These are phyloP conservation scores for Dipodomys stephensi DNA, from an alignment of 2,113 vertebrate genomes.

Conservation along the genomic window DNA sequence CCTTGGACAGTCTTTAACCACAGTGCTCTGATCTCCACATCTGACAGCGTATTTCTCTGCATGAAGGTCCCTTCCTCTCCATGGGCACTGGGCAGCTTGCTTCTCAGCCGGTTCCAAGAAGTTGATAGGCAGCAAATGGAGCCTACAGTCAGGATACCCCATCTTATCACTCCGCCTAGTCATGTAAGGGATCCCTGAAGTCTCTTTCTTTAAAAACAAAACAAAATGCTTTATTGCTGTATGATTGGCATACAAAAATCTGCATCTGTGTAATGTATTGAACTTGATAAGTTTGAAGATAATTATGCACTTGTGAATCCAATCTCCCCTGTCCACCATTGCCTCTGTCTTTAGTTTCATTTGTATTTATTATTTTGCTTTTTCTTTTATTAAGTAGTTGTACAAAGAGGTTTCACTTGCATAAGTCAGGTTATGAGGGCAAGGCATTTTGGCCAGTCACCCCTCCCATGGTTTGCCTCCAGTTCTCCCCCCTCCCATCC, in stretches of 20 bases:
- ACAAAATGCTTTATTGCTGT: background rate
- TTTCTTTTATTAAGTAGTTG: background rate
- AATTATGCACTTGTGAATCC: background rate
- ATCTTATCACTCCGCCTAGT: rapidly evolving
- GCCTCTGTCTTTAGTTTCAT: background rate
- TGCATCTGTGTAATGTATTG: background rate
- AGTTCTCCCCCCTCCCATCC: no score
- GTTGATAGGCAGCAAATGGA: background rate
- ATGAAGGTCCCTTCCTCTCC: background rate
- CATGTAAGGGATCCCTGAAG: background rate
- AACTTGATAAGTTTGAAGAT: background rate
- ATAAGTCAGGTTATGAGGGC: no score
- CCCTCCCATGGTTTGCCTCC: no score
- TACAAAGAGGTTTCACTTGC: no score
- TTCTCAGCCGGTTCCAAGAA: background rate
- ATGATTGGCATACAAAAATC: background rate
- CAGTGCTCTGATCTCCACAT: background rate
- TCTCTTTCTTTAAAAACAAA: background rate
- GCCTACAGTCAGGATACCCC: background rate
- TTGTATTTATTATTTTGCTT: background rate
- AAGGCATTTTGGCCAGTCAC: no score
- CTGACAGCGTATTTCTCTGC: rapidly evolving
- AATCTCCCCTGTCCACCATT: background rate
- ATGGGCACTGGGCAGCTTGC: background rate
- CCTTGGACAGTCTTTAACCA: background rate